Conservation (phyloP, 2,797 vertebrate genomes). For the Morus bassanus region DNA sequence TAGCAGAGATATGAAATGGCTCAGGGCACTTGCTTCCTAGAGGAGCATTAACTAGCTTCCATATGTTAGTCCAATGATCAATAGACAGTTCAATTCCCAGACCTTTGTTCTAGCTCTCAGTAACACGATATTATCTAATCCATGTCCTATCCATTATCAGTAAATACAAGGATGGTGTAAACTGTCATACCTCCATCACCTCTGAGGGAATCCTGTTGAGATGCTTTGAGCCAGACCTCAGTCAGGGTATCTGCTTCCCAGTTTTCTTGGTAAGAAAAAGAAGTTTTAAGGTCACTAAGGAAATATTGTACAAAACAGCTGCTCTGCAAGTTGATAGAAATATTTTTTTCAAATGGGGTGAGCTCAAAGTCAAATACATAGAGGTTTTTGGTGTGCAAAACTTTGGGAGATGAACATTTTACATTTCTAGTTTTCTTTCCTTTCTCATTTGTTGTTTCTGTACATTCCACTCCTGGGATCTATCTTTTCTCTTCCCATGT, state of each 20-base stretch:
- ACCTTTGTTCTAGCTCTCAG: not conserved
- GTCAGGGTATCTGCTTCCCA: not conserved
- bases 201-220: not conserved
- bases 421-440: not conserved
- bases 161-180: not conserved
- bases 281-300: not conserved
- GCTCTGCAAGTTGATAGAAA: not conserved
- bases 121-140: not conserved
- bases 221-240: not conserved
- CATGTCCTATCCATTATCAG: not conserved
- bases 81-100: not conserved
- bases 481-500: not conserved
- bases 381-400: not conserved
- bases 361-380: not conserved
- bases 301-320: not conserved
- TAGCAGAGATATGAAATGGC: not conserved
- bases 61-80: constrained; percentile 3
- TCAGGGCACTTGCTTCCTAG: not conserved
- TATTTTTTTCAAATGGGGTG: not conserved
- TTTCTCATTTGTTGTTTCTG: not conserved
- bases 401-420: not conserved
- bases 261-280: not conserved
- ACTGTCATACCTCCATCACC: not conserved
- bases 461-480: not conserved
- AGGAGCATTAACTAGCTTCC: not conserved